Percentiles rank a stretch among this genome's conserved stretches.
Conservation (phyloP, 92 coral and sea anemone species). For the Montipora capitata region DNA sequence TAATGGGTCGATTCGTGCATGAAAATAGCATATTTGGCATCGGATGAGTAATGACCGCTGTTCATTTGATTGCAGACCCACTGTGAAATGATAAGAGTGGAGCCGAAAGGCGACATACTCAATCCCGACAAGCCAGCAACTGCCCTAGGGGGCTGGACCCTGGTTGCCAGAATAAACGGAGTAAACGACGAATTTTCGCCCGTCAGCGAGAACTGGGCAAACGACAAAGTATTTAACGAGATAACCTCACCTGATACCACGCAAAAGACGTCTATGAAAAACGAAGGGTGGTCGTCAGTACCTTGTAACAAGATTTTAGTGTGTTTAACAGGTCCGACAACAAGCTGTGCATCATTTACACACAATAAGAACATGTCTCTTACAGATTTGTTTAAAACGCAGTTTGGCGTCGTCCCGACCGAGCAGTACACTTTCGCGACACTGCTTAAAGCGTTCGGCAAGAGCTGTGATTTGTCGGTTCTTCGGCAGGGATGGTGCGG, state of each 20-base stretch:
- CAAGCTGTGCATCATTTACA: constrained; percentile 91
- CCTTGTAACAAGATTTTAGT: constrained; percentile 73
- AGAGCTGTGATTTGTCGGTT: constrained; percentile 91
- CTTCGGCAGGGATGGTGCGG: constrained; percentile 97
- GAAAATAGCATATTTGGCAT: background rate
- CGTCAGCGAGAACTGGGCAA: constrained; percentile 95
- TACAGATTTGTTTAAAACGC: constrained; percentile 79
- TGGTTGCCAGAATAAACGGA: constrained; percentile 86
- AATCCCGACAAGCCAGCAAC: constrained; percentile 85
- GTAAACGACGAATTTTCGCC: constrained; percentile 90
- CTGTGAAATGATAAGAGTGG: constrained; percentile 86
- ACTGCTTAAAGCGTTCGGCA: constrained; percentile 85
- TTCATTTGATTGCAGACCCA: constrained; percentile 85
- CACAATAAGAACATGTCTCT: constrained; percentile 82
- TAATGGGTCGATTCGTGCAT: background rate
- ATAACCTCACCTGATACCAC: constrained; percentile 83
- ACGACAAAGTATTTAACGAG: constrained; percentile 76
- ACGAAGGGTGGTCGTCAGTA: constrained; percentile 86
- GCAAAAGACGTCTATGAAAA: constrained; percentile 88
- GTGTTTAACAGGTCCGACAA: constrained; percentile 83
- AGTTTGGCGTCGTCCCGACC: constrained; percentile 86
- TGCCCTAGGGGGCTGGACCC: constrained; percentile 94
- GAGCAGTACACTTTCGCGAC: constrained; percentile 95
- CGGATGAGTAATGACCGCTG: constrained; percentile 46
- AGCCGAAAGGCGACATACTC: constrained; percentile 75